Evolutionary conservation across 2,888 invertebrate genomes (phyloP), one percentile per base, ranked within the genome.

Genomic region (Andrena trimmerana): DNA sequence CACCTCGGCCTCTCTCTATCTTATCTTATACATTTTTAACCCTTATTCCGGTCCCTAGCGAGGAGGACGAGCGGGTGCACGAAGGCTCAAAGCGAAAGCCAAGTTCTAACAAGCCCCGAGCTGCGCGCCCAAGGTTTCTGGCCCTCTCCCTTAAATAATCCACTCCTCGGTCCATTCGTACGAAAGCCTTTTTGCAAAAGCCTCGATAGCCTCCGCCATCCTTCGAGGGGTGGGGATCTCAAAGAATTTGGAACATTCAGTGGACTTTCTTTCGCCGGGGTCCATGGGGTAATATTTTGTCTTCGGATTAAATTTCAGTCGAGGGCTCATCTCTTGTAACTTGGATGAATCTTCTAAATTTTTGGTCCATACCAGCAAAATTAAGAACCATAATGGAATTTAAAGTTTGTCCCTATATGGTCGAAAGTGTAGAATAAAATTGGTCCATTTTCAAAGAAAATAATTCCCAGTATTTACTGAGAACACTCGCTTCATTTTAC

Each of bases 21-120:
- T 86, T 87, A 83, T 89, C 89, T 85, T 87, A 87, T 90, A 88
- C 83, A 91, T 90, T 91, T 91, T 91, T 90, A 91, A 90, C 88
- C 86, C 90, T 90, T 91, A 89, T 86, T 85, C 84, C 84, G 71
- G 76, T 68, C 69, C 77, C 65, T 57, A 68, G 71, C 83, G 52
- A 84, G 83, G 80, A 86, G 81, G 69, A 80, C 67, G 76, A 83
- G 63, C 63, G 60, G 73, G 24, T 59, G 63, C 76, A 66, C 50
- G 74, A 81, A 80, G 78, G 78, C 77, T 90, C 90, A 88, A 91
- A 91, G 90, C 71, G 84, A 85, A 87, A 88, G 85, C 83, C 86
- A 88, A 88, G 74, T 90, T 90, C 85, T 90, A 90, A 91, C 91
- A 89, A 90, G 86, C 86, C 87, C 78, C 81, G 78, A 82, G 84